Evolutionary conservation across 2,797 vertebrate species (phyloP).

Genomic region (Setipinna tenuifilis): DNA sequence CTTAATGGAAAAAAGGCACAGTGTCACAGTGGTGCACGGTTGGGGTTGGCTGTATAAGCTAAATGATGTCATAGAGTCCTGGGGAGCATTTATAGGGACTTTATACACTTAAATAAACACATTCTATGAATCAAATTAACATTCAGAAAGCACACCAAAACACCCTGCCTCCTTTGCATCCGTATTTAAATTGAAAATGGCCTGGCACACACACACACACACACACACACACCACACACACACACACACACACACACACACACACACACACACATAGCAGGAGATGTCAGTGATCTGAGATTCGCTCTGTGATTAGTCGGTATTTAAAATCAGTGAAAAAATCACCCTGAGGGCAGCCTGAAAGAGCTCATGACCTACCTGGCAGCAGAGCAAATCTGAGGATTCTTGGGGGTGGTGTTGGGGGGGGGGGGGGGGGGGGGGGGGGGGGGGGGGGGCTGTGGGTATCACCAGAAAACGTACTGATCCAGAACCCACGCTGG

Average conservation of each 20-base stretch:
- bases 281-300: background rate
- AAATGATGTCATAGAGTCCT: background rate
- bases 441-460: background rate
- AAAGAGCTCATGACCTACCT: constrained; percentile 5
- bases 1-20: background rate
- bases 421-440: background rate
- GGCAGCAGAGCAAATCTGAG: background rate
- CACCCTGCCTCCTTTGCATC: background rate
- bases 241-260: background rate
- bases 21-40: background rate
- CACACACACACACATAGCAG: background rate
- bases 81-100: background rate
- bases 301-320: background rate
- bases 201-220: background rate
- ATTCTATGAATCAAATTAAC: background rate
- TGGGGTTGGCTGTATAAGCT: background rate
- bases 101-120: constrained; percentile 15
- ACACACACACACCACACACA: too few relatives aligned
- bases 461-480: constrained; percentile 1
- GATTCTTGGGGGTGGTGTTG: too few relatives aligned
- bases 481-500: constrained; percentile 9
- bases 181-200: background rate
- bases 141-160: background rate
- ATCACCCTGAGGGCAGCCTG: background rate
- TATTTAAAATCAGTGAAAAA: background rate